phyloP scores from a whole-genome alignment of 1,140 invertebrate genomes.

The Euura saliciscinereae region DNA sequence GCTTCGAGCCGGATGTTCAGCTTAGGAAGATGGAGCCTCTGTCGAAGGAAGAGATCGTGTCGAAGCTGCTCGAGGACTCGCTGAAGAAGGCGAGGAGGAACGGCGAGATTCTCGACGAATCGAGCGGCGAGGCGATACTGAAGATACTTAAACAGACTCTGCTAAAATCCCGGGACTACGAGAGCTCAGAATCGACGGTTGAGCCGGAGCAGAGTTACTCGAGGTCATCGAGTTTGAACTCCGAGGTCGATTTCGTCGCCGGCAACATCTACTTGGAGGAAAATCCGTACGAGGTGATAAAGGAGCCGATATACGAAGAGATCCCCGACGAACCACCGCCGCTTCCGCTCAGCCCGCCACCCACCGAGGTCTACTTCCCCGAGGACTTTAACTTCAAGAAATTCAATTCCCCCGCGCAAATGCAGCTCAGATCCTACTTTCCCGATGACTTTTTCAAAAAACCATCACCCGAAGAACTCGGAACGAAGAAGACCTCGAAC shows the following conservation, averaged over 20 bases:
- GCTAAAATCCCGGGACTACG: slow-evolving; percentile 46
- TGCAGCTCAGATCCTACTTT: slow-evolving; percentile 82
- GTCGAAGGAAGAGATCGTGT: slow-evolving; percentile 52
- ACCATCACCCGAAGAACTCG: slow-evolving; percentile 53
- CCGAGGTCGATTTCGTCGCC: slow-evolving; percentile 53
- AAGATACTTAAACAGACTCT: slow-evolving; percentile 55
- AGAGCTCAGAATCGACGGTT: slow-evolving; percentile 46
- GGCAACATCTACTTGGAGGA: slow-evolving; percentile 59
- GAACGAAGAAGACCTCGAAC: slow-evolving; percentile 46
- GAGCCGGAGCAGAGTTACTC: slow-evolving; percentile 46
- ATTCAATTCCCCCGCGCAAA: slow-evolving; percentile 75
- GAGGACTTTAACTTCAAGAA: slow-evolving; percentile 66
- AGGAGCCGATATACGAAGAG: slow-evolving; percentile 84
- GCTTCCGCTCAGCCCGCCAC: slow-evolving; percentile 64
- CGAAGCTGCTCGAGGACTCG: slow-evolving; percentile 54
- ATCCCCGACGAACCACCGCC: slow-evolving; percentile 79
- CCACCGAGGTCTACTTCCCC: slow-evolving; percentile 59
- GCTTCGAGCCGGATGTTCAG: slow-evolving; percentile 14
- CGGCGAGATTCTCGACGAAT: slow-evolving; percentile 51
- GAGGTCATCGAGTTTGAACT: slow-evolving; percentile 42
- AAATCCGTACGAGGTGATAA: slow-evolving; percentile 80
- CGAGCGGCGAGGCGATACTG: slow-evolving; percentile 53
- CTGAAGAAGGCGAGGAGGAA: slow-evolving; percentile 52
- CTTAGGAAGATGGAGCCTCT: slow-evolving; percentile 21
- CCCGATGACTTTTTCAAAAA: slow-evolving; percentile 76